A percentile compares a stretch with the other conserved stretches of the same genome.
Evolutionary conservation across 2,888 invertebrate species (phyloP).

Genomic region (Ichneumoninae sp.): DNA sequence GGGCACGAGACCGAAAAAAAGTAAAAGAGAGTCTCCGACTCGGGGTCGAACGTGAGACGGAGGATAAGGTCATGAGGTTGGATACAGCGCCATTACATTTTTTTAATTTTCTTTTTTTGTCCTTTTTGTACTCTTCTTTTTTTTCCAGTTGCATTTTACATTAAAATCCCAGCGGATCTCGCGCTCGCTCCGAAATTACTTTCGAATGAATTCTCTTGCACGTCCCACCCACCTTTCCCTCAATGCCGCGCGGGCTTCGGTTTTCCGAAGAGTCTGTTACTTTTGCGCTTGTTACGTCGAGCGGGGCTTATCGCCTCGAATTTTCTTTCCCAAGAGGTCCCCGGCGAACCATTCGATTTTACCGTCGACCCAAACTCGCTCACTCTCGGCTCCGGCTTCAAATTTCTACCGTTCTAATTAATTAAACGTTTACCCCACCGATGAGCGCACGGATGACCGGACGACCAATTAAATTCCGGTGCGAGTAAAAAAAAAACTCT

Average conservation of each 20-base stretch:
- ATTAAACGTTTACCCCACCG: constrained; percentile 45
- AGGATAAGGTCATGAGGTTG: constrained; percentile 40
- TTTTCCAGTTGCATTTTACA: constrained; percentile 39
- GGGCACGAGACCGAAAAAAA: constrained; percentile 8
- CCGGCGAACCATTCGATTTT: constrained; percentile 1
- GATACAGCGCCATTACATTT: constrained; percentile 35
- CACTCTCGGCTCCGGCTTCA: constrained; percentile 11
- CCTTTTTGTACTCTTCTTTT: constrained; percentile 8
- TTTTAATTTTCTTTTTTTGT: constrained; percentile 21
- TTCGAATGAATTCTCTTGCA: constrained; percentile 49
- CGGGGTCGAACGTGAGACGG: constrained; percentile 27
- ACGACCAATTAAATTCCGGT: constrained; percentile 37
- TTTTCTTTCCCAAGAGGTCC: neutral
- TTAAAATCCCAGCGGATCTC: constrained; percentile 39
- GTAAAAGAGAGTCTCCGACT: constrained; percentile 13
- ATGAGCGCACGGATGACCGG: constrained; percentile 22
- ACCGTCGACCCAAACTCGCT: constrained; percentile 18
- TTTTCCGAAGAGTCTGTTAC: constrained; percentile 10
- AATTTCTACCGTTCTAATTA: constrained; percentile 33
- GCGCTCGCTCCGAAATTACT: constrained; percentile 51
- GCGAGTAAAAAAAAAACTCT: neutral
- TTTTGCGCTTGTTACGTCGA: constrained; percentile 36
- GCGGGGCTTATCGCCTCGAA: constrained; percentile 10
- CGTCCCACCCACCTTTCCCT: constrained; percentile 34
- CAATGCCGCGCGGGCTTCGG: neutral